Evolutionary conservation across 2,113 vertebrate species (phyloP).

Genomic region (Rhea americana): DNA sequence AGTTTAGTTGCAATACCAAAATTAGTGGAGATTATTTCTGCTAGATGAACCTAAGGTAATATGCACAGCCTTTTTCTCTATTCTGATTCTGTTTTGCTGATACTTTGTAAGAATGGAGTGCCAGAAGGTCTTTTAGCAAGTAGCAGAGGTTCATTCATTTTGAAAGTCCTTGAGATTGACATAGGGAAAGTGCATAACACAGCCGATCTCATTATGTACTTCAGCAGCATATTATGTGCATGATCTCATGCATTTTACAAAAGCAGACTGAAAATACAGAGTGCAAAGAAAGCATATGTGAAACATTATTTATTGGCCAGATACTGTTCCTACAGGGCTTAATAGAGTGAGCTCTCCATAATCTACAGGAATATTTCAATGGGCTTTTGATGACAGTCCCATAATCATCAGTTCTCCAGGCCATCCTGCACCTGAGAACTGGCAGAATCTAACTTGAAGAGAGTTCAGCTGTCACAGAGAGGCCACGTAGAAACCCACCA

Average conservation of each 20-base stretch:
- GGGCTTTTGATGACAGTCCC: not conserved
- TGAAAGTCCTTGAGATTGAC: not conserved
- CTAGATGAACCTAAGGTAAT: not conserved
- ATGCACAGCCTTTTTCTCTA: not conserved
- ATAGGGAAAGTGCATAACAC: not conserved
- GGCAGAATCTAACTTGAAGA: not conserved
- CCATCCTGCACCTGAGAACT: not conserved
- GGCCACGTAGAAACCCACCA: not conserved
- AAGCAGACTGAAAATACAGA: not conserved
- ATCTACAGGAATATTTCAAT: not conserved
- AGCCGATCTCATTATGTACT: not conserved
- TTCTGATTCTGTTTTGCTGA: not conserved
- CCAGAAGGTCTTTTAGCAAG: not conserved
- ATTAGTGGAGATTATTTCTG: not conserved
- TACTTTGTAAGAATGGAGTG: not conserved
- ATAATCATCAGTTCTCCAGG: not conserved
- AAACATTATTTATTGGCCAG: slow-evolving; percentile 20
- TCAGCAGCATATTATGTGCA: not conserved
- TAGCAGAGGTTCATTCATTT: not conserved
- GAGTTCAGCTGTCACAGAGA: not conserved
- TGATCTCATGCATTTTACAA: slow-evolving; percentile 45
- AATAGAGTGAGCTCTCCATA: not conserved
- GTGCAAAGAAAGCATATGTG: not conserved
- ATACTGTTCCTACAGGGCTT: not conserved
- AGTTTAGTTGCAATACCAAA: not conserved